These are phyloP conservation scores for Gobiocypris rarus DNA, from an alignment of 2,113 vertebrate species.

Conservation along the genomic window DNA sequence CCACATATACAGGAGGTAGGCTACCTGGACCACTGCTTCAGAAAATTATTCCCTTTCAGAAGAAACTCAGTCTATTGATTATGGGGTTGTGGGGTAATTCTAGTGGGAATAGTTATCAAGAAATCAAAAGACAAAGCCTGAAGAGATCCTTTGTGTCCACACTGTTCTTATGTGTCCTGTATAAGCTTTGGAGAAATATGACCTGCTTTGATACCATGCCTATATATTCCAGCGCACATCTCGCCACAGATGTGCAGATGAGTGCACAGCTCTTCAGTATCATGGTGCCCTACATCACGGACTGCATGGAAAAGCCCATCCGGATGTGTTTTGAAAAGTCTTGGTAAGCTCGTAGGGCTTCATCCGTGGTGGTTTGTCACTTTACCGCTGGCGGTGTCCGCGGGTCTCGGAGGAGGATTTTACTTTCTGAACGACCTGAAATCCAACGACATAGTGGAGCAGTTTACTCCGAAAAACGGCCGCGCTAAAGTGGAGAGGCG, in stretches of 20 bases:
- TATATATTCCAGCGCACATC: not conserved
- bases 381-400: slow-evolving; percentile 69
- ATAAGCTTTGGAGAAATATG: not conserved
- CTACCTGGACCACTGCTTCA: slow-evolving; percentile 35
- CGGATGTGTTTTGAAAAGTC: slow-evolving; percentile 63
- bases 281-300: slow-evolving; percentile 66
- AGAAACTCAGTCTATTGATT: not conserved
- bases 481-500: slow-evolving; percentile 79
- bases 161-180: not conserved
- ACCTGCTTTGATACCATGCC: not conserved
- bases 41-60: slow-evolving; percentile 48
- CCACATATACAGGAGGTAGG: slow-evolving; percentile 26
- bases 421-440: slow-evolving; percentile 62
- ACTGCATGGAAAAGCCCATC: slow-evolving; percentile 78
- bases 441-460: slow-evolving; percentile 75
- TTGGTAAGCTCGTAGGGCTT: slow-evolving; percentile 72
- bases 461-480: slow-evolving; percentile 80
- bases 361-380: slow-evolving; percentile 82
- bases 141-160: slow-evolving; percentile 27
- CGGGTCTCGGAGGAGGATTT: slow-evolving; percentile 76
- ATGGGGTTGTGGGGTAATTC: not conserved
- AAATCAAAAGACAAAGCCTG: not conserved
- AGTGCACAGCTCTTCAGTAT: not conserved
- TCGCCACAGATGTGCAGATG: not conserved
- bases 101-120: not conserved